Evolutionary conservation across 2,888 invertebrate genomes (phyloP), one percentile per base, ranked within the genome.

Genomic region (Plutella xylostella): DNA sequence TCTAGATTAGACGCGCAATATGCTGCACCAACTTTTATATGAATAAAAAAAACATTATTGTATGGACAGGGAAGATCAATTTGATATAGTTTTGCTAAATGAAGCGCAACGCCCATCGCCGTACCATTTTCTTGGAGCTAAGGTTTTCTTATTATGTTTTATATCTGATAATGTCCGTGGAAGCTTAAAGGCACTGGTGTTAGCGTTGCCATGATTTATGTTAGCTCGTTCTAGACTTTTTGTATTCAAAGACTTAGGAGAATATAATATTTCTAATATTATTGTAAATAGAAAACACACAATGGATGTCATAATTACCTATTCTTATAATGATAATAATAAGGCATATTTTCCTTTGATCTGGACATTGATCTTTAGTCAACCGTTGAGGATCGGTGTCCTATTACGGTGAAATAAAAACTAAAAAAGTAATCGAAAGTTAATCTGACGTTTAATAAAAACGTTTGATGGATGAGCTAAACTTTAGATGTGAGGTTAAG

Each of bases 41-140:
- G n/a, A n/a, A n/a, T n/a, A n/a, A n/a, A n/a, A n/a, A n/a, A n/a
- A n/a, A n/a, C n/a, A n/a, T n/a, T 28, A 28, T 28, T 60, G 58
- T 56, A 54, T 45, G 50, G 52, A 51, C 57, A 62, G 64, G 58
- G 56, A 63, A 65, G 69, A 77, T 77, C 70, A 68, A 82, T 79
- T 80, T 77, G 82, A 73, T 72, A 77, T 77, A 75, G 72, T 69
- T 76, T 74, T 77, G 77, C 76, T 80, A 82, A 82, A 82, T 82
- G 82, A 79, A 82, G 79, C 82, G 72, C 61, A 63, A 63, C 70
- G 65, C 63, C 68, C 69, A 67, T 72, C 70, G 60, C 63, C 47
- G 57, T 50, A 51, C 54, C 47, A n/a, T 52, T 68, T 71, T 65
- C 65, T 68, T 63, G 58, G 59, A 52, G 53, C 61, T 62, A 60